Base-by-base conservation (phyloP, 2,888 invertebrate genomes). In the Eupithecia vulgata region DNA sequence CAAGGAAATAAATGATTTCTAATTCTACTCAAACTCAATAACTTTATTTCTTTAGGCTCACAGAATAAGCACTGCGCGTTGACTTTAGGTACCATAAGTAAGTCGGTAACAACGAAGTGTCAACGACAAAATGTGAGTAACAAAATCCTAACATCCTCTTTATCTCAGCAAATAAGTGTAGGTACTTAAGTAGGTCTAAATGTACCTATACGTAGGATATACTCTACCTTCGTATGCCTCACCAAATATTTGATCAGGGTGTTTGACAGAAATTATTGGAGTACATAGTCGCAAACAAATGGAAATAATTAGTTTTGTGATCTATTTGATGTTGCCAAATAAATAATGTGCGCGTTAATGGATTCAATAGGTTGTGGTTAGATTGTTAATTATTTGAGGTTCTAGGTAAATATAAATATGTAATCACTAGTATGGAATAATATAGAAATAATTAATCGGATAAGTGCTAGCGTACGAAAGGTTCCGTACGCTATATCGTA, bases 231-330 rank as follows among this genome's bases (percentile, higher is more conserved):
- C 25, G 25, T 25, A 25, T 21, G 12, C 57, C 13, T 25, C 0
- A 1, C 57, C 57, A 67, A 68, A 68, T 65, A 68, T 68, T 71
- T 42, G 42, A 42, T 65, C 21, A n/a, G 17, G 12, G 13, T 34
- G 64, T 68, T 68, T 65, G 66, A 66, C 35, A 68, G n/a, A 52
- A 68, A 71, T 71, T 42, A 74, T 74, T 57, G 57, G 64, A 57
- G 30, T 35, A 67, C 30, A 25, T 69, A 64, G 21, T 64, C 21
- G 64, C 35, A 69, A 69, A 67, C 69, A 72, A 62, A 68, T 69
- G 57, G 61, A 66, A 62, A 71, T 71, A 71, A 74, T 74, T 68
- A 74, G 69, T 70, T 72, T 57, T 59, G 69, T 72, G 74, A 75
- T 75, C 69, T 48, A 69, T 57, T 12, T 71, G 71, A 74, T 71